These are phyloP conservation scores for Rhorus exstirpatorius DNA, from an alignment of 2,888 invertebrate species.

Conservation along the genomic window DNA sequence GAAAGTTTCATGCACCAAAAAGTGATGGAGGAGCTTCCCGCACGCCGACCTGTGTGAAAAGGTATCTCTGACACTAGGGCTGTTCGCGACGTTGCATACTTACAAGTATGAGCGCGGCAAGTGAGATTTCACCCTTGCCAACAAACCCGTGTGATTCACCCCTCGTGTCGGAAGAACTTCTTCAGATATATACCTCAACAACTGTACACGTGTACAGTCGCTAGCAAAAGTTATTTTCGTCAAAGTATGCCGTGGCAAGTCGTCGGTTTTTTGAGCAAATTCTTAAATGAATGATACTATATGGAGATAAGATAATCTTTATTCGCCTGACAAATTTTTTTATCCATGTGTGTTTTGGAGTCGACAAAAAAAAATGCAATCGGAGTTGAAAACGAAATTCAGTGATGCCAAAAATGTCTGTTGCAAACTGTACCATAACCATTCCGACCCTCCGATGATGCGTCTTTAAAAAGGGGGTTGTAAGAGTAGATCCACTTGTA, in stretches of 20 bases:
- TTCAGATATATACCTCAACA: not conserved
- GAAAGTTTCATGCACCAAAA: conserved; percentile 29
- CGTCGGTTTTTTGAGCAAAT: not conserved
- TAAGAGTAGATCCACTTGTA: conserved; percentile 78
- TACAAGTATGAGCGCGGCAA: conserved; percentile 58
- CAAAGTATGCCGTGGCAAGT: not conserved
- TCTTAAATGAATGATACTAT: not conserved
- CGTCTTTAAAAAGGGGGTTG: conserved; percentile 67
- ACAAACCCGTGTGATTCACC: conserved; percentile 59
- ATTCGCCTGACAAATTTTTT: not conserved
- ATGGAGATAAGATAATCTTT: not conserved
- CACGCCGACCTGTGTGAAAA: not conserved
- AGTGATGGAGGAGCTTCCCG: conserved; percentile 31
- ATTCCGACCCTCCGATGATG: conserved; percentile 57
- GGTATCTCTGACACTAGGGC: conserved; percentile 52
- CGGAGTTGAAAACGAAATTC: not conserved
- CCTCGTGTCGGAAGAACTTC: conserved; percentile 49
- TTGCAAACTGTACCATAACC: conserved; percentile 54
- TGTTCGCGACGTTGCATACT: conserved; percentile 74
- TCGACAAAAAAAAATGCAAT: conserved; percentile 4
- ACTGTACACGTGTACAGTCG: conserved; percentile 23
- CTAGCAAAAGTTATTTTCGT: conserved; percentile 14
- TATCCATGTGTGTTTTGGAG: not conserved
- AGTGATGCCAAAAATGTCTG: conserved; percentile 30
- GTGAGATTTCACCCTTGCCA: conserved; percentile 57